Percentiles rank a stretch among this genome's conserved stretches.
These are phyloP conservation scores for Dermatemys mawii DNA, from an alignment of 2,113 vertebrate species.

Conservation along the genomic window DNA sequence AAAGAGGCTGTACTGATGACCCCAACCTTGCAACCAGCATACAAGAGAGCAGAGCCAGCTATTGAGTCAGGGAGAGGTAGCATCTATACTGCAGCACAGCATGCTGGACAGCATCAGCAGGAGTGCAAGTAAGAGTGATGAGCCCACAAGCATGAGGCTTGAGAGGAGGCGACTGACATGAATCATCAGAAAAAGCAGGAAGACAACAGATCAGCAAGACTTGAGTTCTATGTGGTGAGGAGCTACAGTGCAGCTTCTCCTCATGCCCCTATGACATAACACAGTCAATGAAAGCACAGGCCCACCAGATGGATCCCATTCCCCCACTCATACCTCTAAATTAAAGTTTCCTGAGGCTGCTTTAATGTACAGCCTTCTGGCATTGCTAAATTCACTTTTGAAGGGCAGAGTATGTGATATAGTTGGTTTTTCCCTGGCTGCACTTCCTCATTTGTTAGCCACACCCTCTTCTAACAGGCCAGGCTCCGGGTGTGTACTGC, in stretches of 20 bases:
- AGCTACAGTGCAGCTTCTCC: not conserved
- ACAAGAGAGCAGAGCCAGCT: accelerated
- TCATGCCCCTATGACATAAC: accelerated
- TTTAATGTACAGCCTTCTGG: not conserved
- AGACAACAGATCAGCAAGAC: conserved; percentile 21
- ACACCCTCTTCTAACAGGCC: not conserved
- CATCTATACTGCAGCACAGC: accelerated
- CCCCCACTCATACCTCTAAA: not conserved
- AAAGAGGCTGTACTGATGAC: not conserved
- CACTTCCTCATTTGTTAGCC: not conserved
- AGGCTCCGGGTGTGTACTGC: not conserved
- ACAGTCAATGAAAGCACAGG: accelerated
- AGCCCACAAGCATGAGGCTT: not conserved
- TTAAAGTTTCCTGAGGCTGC: not conserved
- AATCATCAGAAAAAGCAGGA: conserved; percentile 2
- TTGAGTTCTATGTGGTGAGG: not conserved
- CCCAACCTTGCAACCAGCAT: accelerated
- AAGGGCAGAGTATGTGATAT: not conserved
- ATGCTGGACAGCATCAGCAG: not conserved
- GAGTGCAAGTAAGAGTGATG: not conserved
- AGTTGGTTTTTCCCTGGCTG: not conserved
- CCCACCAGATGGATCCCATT: not conserved
- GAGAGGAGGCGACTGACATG: conserved; percentile 1
- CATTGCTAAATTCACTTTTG: accelerated
- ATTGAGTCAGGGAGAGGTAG: not conserved